Evolutionary conservation across 2,113 vertebrate genomes (phyloP).

Genomic region (Barnardius zonarius): DNA sequence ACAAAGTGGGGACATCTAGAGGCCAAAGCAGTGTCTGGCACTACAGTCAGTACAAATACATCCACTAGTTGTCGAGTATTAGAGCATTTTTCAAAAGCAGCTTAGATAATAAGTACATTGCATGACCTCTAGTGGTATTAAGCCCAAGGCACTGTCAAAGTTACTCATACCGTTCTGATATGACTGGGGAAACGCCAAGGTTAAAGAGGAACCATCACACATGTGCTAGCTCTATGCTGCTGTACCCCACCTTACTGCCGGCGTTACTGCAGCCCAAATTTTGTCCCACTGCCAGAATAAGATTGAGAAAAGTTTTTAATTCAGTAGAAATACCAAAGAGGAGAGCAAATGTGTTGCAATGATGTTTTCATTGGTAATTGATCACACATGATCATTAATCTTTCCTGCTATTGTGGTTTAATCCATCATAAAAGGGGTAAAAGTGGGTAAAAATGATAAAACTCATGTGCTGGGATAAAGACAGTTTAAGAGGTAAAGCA

Average conservation of each 20-base stretch:
- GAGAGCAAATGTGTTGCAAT: not conserved
- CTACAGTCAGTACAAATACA: not conserved
- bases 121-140: conserved; percentile 64
- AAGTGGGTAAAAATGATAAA: not conserved
- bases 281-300: not conserved
- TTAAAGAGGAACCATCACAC: not conserved
- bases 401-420: not conserved
- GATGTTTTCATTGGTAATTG: not conserved
- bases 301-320: not conserved
- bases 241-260: not conserved
- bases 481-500: not conserved
- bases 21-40: not conserved
- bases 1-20: not conserved
- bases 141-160: not conserved
- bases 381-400: not conserved
- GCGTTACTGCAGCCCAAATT: not conserved
- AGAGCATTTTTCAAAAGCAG: conserved; percentile 17
- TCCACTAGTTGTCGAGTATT: not conserved
- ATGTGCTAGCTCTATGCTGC: not conserved
- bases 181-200: not conserved
- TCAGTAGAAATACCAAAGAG: not conserved
- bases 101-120: conserved; percentile 27
- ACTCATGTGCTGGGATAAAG: not conserved
- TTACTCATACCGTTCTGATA: not conserved
- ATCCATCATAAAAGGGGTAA: not conserved